phyloP scores from a whole-genome alignment of 2,888 invertebrate genomes.

The Orthosia incerta region DNA sequence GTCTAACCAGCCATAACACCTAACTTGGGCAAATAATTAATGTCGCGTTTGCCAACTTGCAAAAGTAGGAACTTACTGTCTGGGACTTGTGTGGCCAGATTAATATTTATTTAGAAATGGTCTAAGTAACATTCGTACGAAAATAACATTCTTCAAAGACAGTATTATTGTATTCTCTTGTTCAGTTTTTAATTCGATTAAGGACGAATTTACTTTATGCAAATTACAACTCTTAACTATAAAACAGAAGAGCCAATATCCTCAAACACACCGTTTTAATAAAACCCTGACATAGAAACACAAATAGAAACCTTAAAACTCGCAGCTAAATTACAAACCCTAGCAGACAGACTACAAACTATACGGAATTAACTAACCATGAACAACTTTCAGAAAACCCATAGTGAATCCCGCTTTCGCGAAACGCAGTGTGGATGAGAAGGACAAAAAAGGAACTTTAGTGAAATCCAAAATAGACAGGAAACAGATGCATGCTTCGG shows the following conservation, averaged over 20 bases:
- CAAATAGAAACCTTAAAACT: conserved; percentile 27
- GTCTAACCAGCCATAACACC: conserved; percentile 42
- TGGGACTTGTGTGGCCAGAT: conserved; percentile 12
- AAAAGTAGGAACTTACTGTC: conserved; percentile 36
- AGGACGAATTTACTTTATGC: background rate
- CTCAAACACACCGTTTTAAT: conserved; percentile 9
- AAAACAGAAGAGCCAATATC: conserved; percentile 12
- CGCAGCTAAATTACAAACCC: conserved; percentile 30
- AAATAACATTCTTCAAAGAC: background rate
- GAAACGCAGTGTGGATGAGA: conserved; percentile 83
- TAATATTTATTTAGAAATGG: conserved; percentile 3
- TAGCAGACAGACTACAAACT: conserved; percentile 41
- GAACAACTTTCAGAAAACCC: conserved; percentile 82
- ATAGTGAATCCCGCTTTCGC: conserved; percentile 89
- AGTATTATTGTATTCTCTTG: background rate
- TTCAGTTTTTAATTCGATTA: background rate
- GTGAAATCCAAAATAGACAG: conserved; percentile 83
- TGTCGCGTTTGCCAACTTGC: conserved; percentile 41
- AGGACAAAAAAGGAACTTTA: conserved; percentile 72
- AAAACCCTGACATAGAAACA: conserved; percentile 17
- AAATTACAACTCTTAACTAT: background rate
- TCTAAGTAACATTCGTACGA: too few relatives aligned
- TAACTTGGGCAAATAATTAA: conserved; percentile 60
- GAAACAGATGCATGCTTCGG: conserved; percentile 85
- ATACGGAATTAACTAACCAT: conserved; percentile 65